Percentiles rank a stretch among this genome's conserved stretches.
Conservation (phyloP, 2,888 invertebrate species). For the Himalopsyche japonica region DNA sequence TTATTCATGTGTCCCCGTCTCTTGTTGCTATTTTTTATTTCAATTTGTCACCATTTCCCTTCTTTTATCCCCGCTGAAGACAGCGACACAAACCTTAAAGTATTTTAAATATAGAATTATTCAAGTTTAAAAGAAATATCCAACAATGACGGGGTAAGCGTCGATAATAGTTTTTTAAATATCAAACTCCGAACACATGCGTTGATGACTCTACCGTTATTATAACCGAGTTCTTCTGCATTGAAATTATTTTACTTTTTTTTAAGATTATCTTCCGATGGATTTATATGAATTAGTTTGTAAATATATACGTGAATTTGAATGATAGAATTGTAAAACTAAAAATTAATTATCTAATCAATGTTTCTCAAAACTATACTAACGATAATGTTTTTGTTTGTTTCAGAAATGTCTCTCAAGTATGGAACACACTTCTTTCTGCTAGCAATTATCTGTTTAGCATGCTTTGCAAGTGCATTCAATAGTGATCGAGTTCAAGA, state of each 20-base stretch:
- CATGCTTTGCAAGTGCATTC: neutral
- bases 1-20: neutral
- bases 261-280: too few relatives aligned
- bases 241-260: neutral
- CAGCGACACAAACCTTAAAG: neutral
- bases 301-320: too few relatives aligned
- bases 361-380: neutral
- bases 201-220: neutral
- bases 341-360: neutral
- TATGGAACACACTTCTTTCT: neutral
- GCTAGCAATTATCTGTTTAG: neutral
- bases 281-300: too few relatives aligned
- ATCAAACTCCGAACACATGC: too few relatives aligned
- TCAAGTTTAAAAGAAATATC: neutral
- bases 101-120: neutral
- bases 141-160: too few relatives aligned
- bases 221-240: neutral
- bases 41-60: neutral
- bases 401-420: slow-evolving; percentile 15
- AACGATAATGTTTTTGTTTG: neutral
- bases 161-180: too few relatives aligned
- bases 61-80: neutral
- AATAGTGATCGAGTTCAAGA: neutral
- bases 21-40: neutral
- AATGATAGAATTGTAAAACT: too few relatives aligned